Percentiles rank a stretch among this genome's conserved stretches.
Evolutionary conservation across 2,888 invertebrate species (phyloP).

Genomic region (Limnephilus rhombicus): DNA sequence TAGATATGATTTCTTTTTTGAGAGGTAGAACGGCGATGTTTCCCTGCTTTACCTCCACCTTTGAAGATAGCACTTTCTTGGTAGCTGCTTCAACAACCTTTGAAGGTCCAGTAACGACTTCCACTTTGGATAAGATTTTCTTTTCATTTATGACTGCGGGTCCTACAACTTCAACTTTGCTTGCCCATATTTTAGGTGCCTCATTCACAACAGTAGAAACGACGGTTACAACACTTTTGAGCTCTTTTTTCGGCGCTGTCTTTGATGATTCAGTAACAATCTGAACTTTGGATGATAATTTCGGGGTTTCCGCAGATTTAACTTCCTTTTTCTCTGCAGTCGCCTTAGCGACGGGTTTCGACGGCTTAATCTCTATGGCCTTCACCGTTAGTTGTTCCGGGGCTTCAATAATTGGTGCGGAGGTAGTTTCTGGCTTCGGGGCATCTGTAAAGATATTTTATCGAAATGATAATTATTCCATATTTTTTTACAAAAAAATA

Average conservation of each 20-base stretch:
- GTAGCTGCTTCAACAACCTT: constrained; percentile 72
- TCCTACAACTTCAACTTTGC: constrained; percentile 74
- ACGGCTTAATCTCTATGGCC: constrained; percentile 72
- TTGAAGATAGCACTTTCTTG: constrained; percentile 69
- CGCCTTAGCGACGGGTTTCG: constrained; percentile 71
- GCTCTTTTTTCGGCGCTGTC: constrained; percentile 68
- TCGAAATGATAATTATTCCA: not conserved
- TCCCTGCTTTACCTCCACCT: constrained; percentile 76
- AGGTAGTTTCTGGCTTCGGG: constrained; percentile 58
- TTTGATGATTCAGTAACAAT: constrained; percentile 67
- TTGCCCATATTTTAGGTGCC: constrained; percentile 69
- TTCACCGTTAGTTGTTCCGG: constrained; percentile 66
- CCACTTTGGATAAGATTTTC: constrained; percentile 77
- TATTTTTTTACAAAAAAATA: not conserved
- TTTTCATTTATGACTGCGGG: constrained; percentile 71
- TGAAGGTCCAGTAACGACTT: constrained; percentile 78
- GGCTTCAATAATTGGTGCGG: constrained; percentile 68
- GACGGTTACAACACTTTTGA: constrained; percentile 65
- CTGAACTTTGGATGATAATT: constrained; percentile 60
- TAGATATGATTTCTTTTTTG: constrained; percentile 69
- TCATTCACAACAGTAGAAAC: constrained; percentile 65
- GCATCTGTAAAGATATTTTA: constrained; percentile 18
- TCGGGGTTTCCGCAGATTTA: constrained; percentile 70
- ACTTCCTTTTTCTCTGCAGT: constrained; percentile 74
- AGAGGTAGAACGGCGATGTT: constrained; percentile 67